Percentiles rank a stretch among this genome's conserved stretches.
Evolutionary conservation across 2,888 invertebrate species (phyloP).

Genomic region (Zaprionus bogoriensis): DNA sequence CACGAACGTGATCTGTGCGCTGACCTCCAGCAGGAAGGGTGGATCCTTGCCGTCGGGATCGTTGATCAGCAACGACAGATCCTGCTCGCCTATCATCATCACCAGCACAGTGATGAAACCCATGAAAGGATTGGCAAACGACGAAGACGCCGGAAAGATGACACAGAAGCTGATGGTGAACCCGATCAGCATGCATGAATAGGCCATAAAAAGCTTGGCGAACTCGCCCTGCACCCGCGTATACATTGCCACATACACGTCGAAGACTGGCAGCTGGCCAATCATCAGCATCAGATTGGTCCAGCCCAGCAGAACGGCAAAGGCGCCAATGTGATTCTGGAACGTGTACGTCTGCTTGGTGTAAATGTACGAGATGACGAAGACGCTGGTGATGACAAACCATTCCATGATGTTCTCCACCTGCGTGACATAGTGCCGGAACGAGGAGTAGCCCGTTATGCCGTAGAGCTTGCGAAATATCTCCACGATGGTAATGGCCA

Average conservation of each 20-base stretch:
- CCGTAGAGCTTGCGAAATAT: slow-evolving; percentile 91
- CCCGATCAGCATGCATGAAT: slow-evolving; percentile 92
- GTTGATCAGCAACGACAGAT: slow-evolving; percentile 89
- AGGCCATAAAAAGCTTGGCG: slow-evolving; percentile 92
- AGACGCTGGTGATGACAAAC: slow-evolving; percentile 93
- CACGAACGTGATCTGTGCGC: slow-evolving; percentile 92
- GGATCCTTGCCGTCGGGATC: slow-evolving; percentile 90
- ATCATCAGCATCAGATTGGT: slow-evolving; percentile 95
- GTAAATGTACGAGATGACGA: slow-evolving; percentile 91
- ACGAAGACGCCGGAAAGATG: slow-evolving; percentile 91
- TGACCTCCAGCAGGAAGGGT: slow-evolving; percentile 89
- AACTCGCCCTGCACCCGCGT: slow-evolving; percentile 94
- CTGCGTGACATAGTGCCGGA: slow-evolving; percentile 91
- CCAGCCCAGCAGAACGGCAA: slow-evolving; percentile 93
- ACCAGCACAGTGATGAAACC: slow-evolving; percentile 92
- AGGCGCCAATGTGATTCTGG: slow-evolving; percentile 94
- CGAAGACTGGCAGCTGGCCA: slow-evolving; percentile 93
- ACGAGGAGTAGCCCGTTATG: slow-evolving; percentile 90
- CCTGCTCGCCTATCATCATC: slow-evolving; percentile 95
- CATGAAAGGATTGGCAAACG: slow-evolving; percentile 92
- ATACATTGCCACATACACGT: slow-evolving; percentile 95
- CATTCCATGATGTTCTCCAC: slow-evolving; percentile 94
- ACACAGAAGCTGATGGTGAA: slow-evolving; percentile 95
- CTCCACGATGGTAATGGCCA: slow-evolving; percentile 90
- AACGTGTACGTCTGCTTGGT: slow-evolving; percentile 90